Evolutionary conservation across 2,113 vertebrate genomes (phyloP), one percentile per base, ranked within the genome.

Genomic region (Entomyzon cyanotis): DNA sequence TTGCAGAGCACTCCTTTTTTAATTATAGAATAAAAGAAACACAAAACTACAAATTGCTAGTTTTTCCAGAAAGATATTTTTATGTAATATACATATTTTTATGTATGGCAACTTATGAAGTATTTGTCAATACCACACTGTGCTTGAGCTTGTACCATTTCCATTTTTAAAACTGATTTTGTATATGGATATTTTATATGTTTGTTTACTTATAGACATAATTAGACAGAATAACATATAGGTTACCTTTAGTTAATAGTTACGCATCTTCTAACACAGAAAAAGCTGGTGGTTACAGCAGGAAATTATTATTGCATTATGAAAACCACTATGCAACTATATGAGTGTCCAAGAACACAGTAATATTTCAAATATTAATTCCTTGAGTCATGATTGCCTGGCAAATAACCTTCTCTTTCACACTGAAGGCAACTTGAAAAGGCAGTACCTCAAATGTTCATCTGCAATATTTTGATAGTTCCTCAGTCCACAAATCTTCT

Each of bases 1-100:
- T 65, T 0, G 0, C 31, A 88, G 76, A 68, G 2, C 6, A 4
- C 23, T 37, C 37, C 33, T 7, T 69, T 58, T 27, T 9, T n/a
- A 46, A 46, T 25, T 79, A 46, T 18, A 89, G 49, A 69, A 68
- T 27, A 47, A 59, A 84, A 63, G 12, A 5, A 62, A 74, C 17
- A 52, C 5, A 47, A 62, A 82, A 58, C 11, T 30, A 55, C 23
- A 71, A 55, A 13, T 24, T 49, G 65, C 11, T 58, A 25, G 7
- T 10, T 64, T 63, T 67, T 69, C 27, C 37, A 59, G 25, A 31
- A 82, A 81, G 23, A 64, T 44, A n/a, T 1, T 1, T 20, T 16
- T 60, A 24, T 16, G 14, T 50, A 44, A 41, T 3, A 22, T 33
- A 9, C 25, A 39, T 10, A 14, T 17, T 17, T 9, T 46, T 11